phyloP scores from a whole-genome alignment of 2,797 vertebrate genomes.

The Podargus strigoides region DNA sequence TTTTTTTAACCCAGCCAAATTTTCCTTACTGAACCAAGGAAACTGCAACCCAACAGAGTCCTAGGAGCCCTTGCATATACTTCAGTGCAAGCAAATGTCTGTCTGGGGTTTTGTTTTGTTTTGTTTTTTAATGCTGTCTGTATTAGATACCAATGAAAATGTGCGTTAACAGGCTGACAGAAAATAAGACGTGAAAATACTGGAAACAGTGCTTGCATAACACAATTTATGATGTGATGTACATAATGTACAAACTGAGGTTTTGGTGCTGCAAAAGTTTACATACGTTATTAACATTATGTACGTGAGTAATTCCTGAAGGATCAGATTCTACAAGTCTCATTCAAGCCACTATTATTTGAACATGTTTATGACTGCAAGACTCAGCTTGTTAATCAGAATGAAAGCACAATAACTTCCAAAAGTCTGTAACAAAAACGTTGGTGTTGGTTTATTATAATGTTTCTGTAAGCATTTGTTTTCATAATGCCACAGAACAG shows the following conservation, averaged over 20 bases:
- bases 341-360: neutral
- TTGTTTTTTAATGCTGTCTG: neutral
- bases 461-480: neutral
- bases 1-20: neutral
- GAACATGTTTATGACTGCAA: neutral
- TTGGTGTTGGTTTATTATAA: neutral
- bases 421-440: neutral
- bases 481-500: neutral
- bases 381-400: neutral
- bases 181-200: constrained; percentile 21
- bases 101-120: neutral
- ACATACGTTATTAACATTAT: constrained; percentile 10
- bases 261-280: neutral
- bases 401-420: neutral
- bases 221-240: constrained; percentile 28
- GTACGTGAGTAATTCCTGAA: neutral
- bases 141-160: constrained; percentile 5
- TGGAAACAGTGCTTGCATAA: neutral
- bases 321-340: neutral
- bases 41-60: neutral
- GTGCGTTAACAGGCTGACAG: neutral
- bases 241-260: neutral
- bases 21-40: constrained; percentile 32
- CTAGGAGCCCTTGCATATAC: neutral
- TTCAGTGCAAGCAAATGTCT: neutral